Conservation (phyloP, 2,888 invertebrate species). For the Busseola fusca region DNA sequence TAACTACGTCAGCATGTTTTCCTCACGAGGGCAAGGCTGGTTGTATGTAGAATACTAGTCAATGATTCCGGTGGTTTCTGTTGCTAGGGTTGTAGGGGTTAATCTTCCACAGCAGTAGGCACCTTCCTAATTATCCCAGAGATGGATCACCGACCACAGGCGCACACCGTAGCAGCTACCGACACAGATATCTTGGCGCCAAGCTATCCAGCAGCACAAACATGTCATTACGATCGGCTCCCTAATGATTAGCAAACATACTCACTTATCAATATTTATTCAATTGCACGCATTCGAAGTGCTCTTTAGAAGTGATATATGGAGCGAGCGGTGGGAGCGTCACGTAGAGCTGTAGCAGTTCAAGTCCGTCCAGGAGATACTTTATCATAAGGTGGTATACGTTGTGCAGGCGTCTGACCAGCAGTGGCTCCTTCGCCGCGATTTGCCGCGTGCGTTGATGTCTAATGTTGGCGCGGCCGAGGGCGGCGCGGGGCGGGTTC, state of each 20-base stretch:
- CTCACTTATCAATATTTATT: slow-evolving; percentile 27
- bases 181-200: background rate
- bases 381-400: background rate
- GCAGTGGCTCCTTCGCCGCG: too few relatives aligned
- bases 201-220: slow-evolving; percentile 9
- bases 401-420: background rate
- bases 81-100: background rate
- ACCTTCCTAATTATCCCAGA: background rate
- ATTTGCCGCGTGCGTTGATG: slow-evolving; percentile 60
- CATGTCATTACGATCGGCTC: slow-evolving; percentile 24
- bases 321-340: background rate
- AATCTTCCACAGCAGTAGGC: background rate
- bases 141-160: background rate
- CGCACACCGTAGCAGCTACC: background rate
- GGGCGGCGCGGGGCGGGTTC: background rate
- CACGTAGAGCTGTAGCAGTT: background rate
- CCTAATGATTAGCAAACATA: slow-evolving; percentile 35
- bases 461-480: slow-evolving; percentile 54
- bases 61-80: background rate
- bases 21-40: background rate
- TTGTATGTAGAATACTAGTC: background rate
- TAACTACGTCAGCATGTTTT: background rate
- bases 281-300: slow-evolving; percentile 8
- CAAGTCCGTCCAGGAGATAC: background rate
- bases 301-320: background rate